Conservation (phyloP, 2,797 vertebrate species). For the Hipposideros larvatus region DNA sequence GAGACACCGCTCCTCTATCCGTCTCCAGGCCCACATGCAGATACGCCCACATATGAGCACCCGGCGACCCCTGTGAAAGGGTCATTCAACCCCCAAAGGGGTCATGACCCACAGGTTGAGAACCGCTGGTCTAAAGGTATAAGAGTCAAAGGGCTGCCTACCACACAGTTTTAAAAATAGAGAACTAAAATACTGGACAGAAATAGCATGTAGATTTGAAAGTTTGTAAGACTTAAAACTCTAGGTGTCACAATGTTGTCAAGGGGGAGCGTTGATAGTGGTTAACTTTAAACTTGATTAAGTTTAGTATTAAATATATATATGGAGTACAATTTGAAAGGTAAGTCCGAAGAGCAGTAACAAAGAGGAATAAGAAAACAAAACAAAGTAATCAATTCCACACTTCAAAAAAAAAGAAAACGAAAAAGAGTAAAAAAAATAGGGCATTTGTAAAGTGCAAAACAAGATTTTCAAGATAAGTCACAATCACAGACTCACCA, state of each 20-base stretch:
- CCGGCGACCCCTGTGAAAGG: too few species aligned
- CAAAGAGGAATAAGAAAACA: background rate
- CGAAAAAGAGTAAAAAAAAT: background rate
- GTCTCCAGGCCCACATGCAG: too few species aligned
- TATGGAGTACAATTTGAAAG: background rate
- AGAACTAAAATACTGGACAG: background rate
- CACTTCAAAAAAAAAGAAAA: background rate
- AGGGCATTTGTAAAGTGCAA: background rate
- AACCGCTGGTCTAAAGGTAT: background rate
- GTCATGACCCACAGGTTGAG: too few species aligned
- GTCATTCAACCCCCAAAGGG: too few species aligned
- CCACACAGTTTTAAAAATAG: background rate
- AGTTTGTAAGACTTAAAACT: background rate
- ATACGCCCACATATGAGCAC: too few species aligned
- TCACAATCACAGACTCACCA: background rate
- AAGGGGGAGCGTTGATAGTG: too few species aligned
- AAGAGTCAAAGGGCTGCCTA: background rate
- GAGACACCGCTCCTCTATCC: too few species aligned
- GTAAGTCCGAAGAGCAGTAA: background rate
- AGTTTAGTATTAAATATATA: background rate
- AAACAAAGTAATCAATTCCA: background rate
- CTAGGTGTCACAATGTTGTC: background rate
- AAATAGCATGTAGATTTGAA: background rate
- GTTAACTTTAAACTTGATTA: background rate
- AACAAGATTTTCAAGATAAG: background rate